Conservation (phyloP, 2,888 invertebrate genomes). For the Calliphora vomitoria region DNA sequence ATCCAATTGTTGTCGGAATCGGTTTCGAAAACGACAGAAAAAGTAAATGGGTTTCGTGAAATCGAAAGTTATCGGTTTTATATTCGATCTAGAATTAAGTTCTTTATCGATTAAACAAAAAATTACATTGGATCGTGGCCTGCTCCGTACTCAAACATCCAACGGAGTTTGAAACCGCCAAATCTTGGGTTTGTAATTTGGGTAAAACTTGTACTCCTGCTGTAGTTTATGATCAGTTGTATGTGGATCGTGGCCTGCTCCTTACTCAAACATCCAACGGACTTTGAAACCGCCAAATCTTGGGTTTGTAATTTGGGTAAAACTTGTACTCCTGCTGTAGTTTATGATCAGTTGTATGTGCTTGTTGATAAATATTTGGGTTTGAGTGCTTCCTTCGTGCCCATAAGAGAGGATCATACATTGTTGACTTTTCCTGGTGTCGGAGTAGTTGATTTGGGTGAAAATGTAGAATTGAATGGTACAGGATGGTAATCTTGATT, state of each 20-base stretch:
- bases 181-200: slow-evolving; percentile 90
- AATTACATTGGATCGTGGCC: too few species aligned
- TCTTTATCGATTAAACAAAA: too few species aligned
- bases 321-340: slow-evolving; percentile 93
- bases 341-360: slow-evolving; percentile 94
- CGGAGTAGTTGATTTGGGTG: slow-evolving; percentile 95
- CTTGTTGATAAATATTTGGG: slow-evolving; percentile 92
- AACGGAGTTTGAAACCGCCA: slow-evolving; percentile 91
- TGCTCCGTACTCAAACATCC: too few species aligned
- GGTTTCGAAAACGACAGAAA: too few species aligned
- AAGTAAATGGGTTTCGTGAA: too few species aligned
- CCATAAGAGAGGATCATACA: slow-evolving; percentile 91
- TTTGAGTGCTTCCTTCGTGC: slow-evolving; percentile 95
- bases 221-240: slow-evolving; percentile 94
- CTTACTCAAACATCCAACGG: slow-evolving; percentile 89
- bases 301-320: slow-evolving; percentile 90
- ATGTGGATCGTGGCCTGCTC: too few species aligned
- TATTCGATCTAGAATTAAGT: too few species aligned
- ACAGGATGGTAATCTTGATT: too few species aligned
- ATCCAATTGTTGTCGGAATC: too few species aligned
- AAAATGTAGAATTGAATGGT: slow-evolving; percentile 95
- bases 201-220: slow-evolving; percentile 94
- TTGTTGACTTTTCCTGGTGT: slow-evolving; percentile 91
- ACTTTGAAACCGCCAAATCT: slow-evolving; percentile 92
- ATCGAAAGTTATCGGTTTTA: too few species aligned